phyloP scores from a whole-genome alignment of 2,797 vertebrate species.

The Tenualosa ilisha region DNA sequence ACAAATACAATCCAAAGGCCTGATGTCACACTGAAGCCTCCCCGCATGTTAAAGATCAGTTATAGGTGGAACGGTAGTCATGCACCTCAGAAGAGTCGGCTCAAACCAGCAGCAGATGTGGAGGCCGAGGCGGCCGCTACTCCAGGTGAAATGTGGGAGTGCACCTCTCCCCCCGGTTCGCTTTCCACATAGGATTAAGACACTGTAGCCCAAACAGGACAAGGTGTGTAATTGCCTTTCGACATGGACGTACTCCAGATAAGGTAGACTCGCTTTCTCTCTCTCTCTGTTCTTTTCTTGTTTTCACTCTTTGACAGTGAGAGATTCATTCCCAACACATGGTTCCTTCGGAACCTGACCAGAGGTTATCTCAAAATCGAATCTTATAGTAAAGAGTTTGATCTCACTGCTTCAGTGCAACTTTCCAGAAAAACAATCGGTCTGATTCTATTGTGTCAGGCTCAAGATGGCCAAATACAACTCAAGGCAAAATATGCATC shows the following conservation, averaged over 20 bases:
- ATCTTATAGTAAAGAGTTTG: not conserved
- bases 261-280: constrained; percentile 15
- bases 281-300: not conserved
- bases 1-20: not conserved
- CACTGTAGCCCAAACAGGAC: constrained; percentile 53
- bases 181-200: constrained; percentile 62
- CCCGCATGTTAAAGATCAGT: constrained; percentile 30
- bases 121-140: constrained; percentile 41
- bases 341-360: not conserved
- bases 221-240: constrained; percentile 69
- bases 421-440: not conserved
- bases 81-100: constrained; percentile 42
- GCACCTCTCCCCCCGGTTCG: constrained; percentile 34
- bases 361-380: not conserved
- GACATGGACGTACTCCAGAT: constrained; percentile 49
- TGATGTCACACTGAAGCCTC: constrained; percentile 11
- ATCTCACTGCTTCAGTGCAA: not conserved
- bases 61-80: constrained; percentile 31
- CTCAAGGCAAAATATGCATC: not conserved
- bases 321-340: not conserved
- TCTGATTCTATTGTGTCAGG: not conserved
- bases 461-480: not conserved
- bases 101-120: constrained; percentile 62
- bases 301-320: not conserved
- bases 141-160: constrained; percentile 53